Evolutionary conservation across 2,888 invertebrate species (phyloP).

Genomic region (Orchesella flavescens): DNA sequence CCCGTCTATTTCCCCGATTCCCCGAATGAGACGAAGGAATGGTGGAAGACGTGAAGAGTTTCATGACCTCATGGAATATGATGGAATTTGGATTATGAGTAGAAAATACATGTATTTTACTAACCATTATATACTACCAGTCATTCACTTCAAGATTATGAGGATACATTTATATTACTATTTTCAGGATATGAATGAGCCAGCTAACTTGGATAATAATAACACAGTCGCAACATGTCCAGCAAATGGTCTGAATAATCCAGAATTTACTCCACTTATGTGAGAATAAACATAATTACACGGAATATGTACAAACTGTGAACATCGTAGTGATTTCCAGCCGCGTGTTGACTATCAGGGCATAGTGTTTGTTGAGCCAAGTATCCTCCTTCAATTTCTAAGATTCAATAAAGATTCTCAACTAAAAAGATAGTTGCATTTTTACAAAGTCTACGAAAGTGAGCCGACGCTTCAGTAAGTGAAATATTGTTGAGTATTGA

Average conservation of each 20-base stretch:
- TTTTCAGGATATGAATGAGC: conserved; percentile 87
- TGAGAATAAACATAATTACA: too few species aligned
- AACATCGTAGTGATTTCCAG: conserved; percentile 81
- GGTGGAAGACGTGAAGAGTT: conserved; percentile 70
- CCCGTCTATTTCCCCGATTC: conserved; percentile 71
- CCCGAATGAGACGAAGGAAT: conserved; percentile 60
- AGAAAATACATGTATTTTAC: too few species aligned
- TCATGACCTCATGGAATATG: conserved; percentile 66
- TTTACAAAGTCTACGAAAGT: conserved; percentile 78
- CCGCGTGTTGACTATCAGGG: conserved; percentile 73
- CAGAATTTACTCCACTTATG: conserved; percentile 80
- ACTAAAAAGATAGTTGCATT: conserved; percentile 82
- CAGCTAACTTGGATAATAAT: conserved; percentile 86
- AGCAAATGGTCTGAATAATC: conserved; percentile 77
- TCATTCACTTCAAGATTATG: too few species aligned
- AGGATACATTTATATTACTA: too few species aligned
- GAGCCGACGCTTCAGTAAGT: conserved; percentile 68
- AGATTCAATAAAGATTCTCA: conserved; percentile 72
- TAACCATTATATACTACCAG: too few species aligned
- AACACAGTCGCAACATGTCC: conserved; percentile 77
- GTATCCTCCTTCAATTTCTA: conserved; percentile 85
- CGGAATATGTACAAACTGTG: too few species aligned
- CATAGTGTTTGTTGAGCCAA: conserved; percentile 72
- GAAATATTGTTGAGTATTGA: not conserved
- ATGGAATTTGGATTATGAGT: conserved; percentile 70